A percentile compares a stretch with the other conserved stretches of the same genome.
These are phyloP conservation scores for Hybognathus amarus DNA, from an alignment of 2,797 vertebrate species.

Conservation along the genomic window DNA sequence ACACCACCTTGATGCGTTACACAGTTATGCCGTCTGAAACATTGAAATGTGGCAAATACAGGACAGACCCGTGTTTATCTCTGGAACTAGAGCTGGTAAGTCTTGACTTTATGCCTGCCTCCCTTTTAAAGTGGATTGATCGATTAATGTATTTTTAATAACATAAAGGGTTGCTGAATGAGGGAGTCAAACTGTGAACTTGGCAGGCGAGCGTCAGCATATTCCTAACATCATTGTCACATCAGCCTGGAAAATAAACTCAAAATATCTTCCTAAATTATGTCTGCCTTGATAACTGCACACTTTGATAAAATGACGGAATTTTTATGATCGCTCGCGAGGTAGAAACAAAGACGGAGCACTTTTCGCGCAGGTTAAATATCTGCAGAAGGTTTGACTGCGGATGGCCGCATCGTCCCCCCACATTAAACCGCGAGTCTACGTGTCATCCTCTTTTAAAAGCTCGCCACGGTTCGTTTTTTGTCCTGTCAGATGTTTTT, in stretches of 20 bases:
- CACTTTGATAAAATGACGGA: background rate
- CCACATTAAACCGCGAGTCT: slow-evolving; percentile 6
- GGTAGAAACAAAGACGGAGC: slow-evolving; percentile 26
- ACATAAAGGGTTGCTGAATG: slow-evolving; percentile 15
- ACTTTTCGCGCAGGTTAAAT: slow-evolving; percentile 43
- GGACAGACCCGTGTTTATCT: background rate
- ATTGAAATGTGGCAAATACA: slow-evolving; percentile 20
- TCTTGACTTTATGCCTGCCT: background rate
- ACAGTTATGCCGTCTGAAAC: slow-evolving; percentile 29
- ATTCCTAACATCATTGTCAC: slow-evolving; percentile 27
- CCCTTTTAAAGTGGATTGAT: slow-evolving; percentile 8
- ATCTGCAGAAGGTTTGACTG: slow-evolving; percentile 39
- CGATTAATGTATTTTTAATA: slow-evolving; percentile 2
- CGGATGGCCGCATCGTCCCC: slow-evolving; percentile 28
- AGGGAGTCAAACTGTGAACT: slow-evolving; percentile 40
- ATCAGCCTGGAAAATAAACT: slow-evolving; percentile 18
- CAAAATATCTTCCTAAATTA: background rate
- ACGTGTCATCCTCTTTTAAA: slow-evolving; percentile 4
- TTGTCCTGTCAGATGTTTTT: background rate
- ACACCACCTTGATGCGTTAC: slow-evolving; percentile 43
- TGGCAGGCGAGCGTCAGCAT: slow-evolving; percentile 27
- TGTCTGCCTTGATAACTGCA: background rate
- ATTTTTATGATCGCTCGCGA: background rate
- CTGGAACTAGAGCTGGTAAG: slow-evolving; percentile 22
- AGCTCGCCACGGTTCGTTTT: background rate